Base-by-base conservation (phyloP, 1,140 invertebrate species). In the Meloidogyne chitwoodi region DNA sequence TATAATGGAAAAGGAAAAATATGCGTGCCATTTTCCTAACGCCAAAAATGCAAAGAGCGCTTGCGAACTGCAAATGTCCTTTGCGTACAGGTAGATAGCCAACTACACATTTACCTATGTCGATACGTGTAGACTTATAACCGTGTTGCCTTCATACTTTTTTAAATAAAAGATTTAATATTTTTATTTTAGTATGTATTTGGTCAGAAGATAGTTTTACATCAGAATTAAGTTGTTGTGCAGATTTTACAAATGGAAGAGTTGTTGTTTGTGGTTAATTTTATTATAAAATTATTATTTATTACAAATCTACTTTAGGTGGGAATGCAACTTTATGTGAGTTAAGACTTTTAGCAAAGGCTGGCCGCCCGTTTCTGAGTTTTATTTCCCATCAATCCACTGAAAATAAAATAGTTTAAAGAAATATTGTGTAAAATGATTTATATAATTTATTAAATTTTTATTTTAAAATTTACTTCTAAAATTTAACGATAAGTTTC, bases 161-260 rank as follows among this genome's bases (percentile, higher is more conserved):
- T 48, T 48, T 48, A 19, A 48, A 19, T 48, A 19, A 19, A 22
- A 29, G 41, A 19, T 69, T 65, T 29, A 24, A 12, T n/a, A 26
- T 24, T 31, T 78, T 27, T 24, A 71, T 62, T 41, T 34, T 74
- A 81, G 80, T 26, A 19, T 81, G 80, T 41, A 41, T 81, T 66
- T 81, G 80, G 80, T 79, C 68, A 22, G 80, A 81, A 34, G 80
- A 24, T 6, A 27, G 10, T 56, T 5, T 79, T 19, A 80, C 81
- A 22, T 38, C 80, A 29, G 81, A 78, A 38, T 64, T 81, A 29
- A 78, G 74, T 41, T 64, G 38, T 19, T 81, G 80, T 48, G 81
- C 84, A 44, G 80, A 65, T 8, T 81, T 82, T 66, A 38, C 81
- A 62, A 79, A 81, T 68, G 79, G 79, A 72, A 80, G 62, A 80